A percentile compares a stretch with the other conserved stretches of the same genome.
phyloP scores from a whole-genome alignment of 2,797 vertebrate genomes.

The Eutrigla gurnardus region DNA sequence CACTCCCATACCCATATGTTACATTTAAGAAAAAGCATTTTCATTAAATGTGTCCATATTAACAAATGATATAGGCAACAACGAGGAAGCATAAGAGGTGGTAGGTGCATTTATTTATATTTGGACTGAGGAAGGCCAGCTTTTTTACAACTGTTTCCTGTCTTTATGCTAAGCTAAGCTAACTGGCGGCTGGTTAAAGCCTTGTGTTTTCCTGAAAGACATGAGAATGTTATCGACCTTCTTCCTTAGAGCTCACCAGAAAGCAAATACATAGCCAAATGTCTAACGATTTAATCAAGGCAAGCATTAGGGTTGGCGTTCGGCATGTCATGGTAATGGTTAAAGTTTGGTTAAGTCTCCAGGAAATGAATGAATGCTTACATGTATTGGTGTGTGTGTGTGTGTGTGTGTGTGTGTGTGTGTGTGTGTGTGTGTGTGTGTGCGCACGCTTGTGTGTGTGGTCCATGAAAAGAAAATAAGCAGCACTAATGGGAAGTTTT shows the following conservation, averaged over 20 bases:
- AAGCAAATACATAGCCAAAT: background rate
- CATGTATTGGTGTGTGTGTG: constrained; percentile 51
- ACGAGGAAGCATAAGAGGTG: background rate
- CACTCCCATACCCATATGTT: background rate
- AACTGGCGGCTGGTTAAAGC: background rate
- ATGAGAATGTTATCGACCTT: background rate
- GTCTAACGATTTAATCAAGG: background rate
- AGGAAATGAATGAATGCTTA: constrained; percentile 62
- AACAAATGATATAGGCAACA: background rate
- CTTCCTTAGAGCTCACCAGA: background rate
- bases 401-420: constrained; percentile 51
- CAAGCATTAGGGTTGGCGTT: background rate
- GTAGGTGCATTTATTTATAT: background rate
- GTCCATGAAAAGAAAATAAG: constrained; percentile 80
- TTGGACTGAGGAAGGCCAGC: background rate
- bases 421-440: constrained; percentile 58
- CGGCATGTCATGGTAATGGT: constrained; percentile 33
- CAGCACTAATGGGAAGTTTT: constrained; percentile 79
- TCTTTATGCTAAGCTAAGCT: constrained; percentile 10
- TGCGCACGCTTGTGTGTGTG: constrained; percentile 72
- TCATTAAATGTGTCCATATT: background rate
- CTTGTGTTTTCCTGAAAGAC: background rate
- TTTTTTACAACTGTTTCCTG: background rate
- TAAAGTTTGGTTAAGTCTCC: constrained; percentile 46
- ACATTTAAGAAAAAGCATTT: background rate